A percentile compares a stretch with the other conserved stretches of the same genome.
These are phyloP conservation scores for Formica aserva DNA, from an alignment of 2,888 invertebrate genomes.

Conservation along the genomic window DNA sequence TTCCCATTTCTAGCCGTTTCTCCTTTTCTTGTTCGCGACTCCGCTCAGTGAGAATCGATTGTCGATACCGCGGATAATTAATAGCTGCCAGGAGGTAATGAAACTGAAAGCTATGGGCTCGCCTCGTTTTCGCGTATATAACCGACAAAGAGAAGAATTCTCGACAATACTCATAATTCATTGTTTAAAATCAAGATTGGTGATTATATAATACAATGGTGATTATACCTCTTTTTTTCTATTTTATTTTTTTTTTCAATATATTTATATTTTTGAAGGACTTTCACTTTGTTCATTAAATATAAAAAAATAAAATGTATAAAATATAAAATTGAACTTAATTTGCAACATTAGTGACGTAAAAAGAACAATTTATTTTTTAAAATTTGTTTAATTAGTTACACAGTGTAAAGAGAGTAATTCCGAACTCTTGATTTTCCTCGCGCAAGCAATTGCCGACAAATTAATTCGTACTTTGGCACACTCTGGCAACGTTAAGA, in stretches of 20 bases:
- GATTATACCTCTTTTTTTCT: background rate
- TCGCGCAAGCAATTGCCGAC: background rate
- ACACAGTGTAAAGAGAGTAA: background rate
- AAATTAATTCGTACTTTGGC: conserved; percentile 36
- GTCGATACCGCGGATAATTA: conserved; percentile 38
- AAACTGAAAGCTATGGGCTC: conserved; percentile 28
- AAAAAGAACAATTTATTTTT: background rate
- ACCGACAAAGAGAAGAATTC: background rate
- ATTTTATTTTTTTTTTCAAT: background rate
- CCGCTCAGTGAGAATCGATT: conserved; percentile 36
- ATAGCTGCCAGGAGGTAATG: conserved; percentile 39
- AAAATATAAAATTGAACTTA: background rate
- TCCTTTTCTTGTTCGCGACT: conserved; percentile 33
- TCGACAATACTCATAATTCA: conserved; percentile 7
- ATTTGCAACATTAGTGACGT: background rate
- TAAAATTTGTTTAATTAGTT: background rate
- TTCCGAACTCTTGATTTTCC: background rate
- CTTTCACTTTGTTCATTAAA: background rate
- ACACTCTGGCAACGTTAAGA: conserved; percentile 21
- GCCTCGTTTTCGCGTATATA: background rate
- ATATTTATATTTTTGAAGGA: background rate
- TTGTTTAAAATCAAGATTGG: background rate
- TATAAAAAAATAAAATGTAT: background rate
- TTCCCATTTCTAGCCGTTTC: conserved; percentile 23
- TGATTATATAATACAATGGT: background rate